Evolutionary conservation across 2,797 vertebrate genomes (phyloP).

Genomic region (Micropoecilia bifurca): DNA sequence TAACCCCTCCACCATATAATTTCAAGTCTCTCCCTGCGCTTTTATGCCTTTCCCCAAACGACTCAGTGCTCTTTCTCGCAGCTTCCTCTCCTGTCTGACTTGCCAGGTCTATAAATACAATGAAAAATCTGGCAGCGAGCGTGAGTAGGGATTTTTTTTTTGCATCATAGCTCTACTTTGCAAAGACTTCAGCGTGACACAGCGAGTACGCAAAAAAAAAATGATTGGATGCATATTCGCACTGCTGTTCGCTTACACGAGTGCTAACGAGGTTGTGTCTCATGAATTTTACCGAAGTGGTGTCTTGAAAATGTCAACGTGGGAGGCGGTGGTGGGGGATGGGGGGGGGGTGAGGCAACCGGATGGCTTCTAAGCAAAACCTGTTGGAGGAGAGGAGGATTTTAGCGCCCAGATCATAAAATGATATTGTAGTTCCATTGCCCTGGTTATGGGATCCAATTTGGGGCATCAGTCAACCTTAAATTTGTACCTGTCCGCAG

Average conservation of each 20-base stretch:
- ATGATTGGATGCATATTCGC: slow-evolving; percentile 45
- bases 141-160: slow-evolving; percentile 35
- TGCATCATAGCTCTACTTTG: slow-evolving; percentile 22
- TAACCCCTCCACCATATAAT: slow-evolving; percentile 59
- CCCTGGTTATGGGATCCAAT: slow-evolving; percentile 77
- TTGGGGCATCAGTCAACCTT: slow-evolving; percentile 74
- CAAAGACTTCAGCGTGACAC: slow-evolving; percentile 27
- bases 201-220: slow-evolving; percentile 31
- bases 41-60: slow-evolving; percentile 53
- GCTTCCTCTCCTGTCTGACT: slow-evolving; percentile 60
- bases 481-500: slow-evolving; percentile 77
- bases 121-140: slow-evolving; percentile 62
- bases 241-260: slow-evolving; percentile 11
- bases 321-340: neutral
- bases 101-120: slow-evolving; percentile 72
- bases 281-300: slow-evolving; percentile 55
- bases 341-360: neutral
- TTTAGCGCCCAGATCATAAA: slow-evolving; percentile 62
- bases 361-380: slow-evolving; percentile 50
- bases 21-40: slow-evolving; percentile 43
- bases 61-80: slow-evolving; percentile 62
- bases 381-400: slow-evolving; percentile 47
- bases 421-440: slow-evolving; percentile 73
- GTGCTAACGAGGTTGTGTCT: slow-evolving; percentile 20
- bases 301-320: slow-evolving; percentile 54